These are phyloP conservation scores for Chelonia mydas DNA, from an alignment of 2,797 vertebrate genomes.

Conservation along the genomic window DNA sequence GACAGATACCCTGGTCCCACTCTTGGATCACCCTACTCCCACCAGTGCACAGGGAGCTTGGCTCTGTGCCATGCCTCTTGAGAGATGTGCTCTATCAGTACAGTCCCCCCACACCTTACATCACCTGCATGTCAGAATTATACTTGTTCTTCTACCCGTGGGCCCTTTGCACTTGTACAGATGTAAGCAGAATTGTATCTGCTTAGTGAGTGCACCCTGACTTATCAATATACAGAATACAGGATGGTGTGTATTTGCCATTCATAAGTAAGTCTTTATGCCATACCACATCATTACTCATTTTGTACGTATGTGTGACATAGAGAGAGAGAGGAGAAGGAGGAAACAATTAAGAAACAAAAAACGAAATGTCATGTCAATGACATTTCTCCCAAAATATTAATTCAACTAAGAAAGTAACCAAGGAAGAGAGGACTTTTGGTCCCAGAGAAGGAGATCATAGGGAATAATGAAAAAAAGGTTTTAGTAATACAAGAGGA, in stretches of 20 bases:
- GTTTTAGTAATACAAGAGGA: neutral
- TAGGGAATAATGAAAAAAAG: neutral
- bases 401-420: fast-evolving
- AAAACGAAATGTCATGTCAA: neutral
- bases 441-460: neutral
- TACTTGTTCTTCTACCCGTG: neutral
- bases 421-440: neutral
- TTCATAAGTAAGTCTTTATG: neutral
- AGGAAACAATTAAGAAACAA: neutral
- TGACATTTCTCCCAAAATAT: neutral
- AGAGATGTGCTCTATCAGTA: fast-evolving
- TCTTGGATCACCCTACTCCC: neutral
- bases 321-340: neutral
- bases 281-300: fast-evolving
- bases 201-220: neutral
- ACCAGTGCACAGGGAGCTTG: neutral
- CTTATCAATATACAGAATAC: neutral
- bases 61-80: neutral
- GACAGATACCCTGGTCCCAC: fast-evolving
- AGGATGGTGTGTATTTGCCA: neutral
- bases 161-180: neutral
- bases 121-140: neutral
- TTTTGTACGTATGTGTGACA: fast-evolving
- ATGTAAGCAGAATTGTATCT: neutral
- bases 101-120: neutral